phyloP scores from a whole-genome alignment of 1,140 invertebrate genomes.

The Brachionus manjavacas region DNA sequence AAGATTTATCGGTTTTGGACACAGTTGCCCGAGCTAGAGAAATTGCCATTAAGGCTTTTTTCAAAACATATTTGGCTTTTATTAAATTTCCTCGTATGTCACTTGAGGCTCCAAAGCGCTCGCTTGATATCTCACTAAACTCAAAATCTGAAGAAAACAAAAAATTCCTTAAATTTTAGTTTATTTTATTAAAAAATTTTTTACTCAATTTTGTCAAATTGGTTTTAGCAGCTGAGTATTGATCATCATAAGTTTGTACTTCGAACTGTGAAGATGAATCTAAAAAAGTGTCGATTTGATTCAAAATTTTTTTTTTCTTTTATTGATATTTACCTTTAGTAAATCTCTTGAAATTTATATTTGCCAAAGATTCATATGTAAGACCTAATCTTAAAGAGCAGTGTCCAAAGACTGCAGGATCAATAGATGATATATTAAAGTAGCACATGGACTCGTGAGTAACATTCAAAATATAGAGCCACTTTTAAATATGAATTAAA shows the following conservation, averaged over 20 bases:
- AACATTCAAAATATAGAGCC: constrained; percentile 55
- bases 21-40: neutral
- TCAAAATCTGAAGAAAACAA: neutral
- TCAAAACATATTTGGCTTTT: constrained; percentile 1
- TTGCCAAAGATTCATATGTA: constrained; percentile 53
- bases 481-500: constrained; percentile 48
- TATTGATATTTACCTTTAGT: neutral
- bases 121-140: neutral
- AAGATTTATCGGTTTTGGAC: neutral
- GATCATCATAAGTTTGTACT: constrained; percentile 22
- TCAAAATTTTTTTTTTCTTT: neutral
- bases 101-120: neutral
- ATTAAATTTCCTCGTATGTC: constrained; percentile 22
- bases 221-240: constrained; percentile 6
- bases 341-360: neutral
- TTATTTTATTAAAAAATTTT: neutral
- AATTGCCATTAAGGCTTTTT: neutral
- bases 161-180: neutral
- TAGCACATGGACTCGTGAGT: constrained; percentile 53
- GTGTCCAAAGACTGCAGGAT: constrained; percentile 53
- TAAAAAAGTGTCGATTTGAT: neutral
- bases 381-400: constrained; percentile 54
- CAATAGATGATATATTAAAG: constrained; percentile 53
- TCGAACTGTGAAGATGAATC: constrained; percentile 18
- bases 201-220: constrained; percentile 39